Percentiles rank a stretch among this genome's conserved stretches.
Conservation (phyloP, 2,113 vertebrate genomes). For the Marmota monax region DNA sequence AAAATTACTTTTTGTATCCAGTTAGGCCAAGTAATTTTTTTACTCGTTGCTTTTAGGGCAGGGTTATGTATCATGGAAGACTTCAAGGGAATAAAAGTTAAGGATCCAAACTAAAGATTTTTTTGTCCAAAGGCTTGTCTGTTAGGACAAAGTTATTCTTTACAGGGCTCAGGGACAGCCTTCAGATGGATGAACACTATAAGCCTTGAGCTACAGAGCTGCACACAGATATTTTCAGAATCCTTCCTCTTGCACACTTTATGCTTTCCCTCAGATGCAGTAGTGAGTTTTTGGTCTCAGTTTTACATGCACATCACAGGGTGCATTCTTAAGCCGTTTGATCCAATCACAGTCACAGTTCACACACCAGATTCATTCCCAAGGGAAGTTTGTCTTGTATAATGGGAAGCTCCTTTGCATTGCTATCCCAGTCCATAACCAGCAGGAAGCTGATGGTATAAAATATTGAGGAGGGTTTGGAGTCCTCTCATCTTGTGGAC, state of each 20-base stretch:
- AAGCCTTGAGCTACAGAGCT: not conserved
- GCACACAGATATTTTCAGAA: not conserved
- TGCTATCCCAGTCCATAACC: not conserved
- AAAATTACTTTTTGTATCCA: constrained; percentile 73
- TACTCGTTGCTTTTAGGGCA: constrained; percentile 50
- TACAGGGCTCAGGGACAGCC: not conserved
- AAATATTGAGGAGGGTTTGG: not conserved
- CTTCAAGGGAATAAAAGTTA: constrained; percentile 63
- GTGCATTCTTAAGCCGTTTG: not conserved
- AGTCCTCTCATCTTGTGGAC: not conserved
- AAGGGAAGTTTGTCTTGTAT: not conserved
- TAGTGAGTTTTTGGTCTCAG: not conserved
- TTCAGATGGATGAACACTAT: not conserved
- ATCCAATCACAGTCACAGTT: not conserved
- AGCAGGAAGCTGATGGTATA: not conserved
- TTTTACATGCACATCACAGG: not conserved
- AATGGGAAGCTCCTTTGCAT: not conserved
- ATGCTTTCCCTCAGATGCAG: not conserved
- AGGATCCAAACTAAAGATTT: constrained; percentile 54
- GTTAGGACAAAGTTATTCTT: constrained; percentile 31
- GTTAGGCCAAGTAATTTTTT: constrained; percentile 70
- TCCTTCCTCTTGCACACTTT: not conserved
- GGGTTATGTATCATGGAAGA: constrained; percentile 34
- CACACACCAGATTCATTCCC: not conserved
- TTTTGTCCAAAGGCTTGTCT: constrained; percentile 50